Evolutionary conservation across 2,113 vertebrate species (phyloP).

Genomic region (Mastomys coucha): DNA sequence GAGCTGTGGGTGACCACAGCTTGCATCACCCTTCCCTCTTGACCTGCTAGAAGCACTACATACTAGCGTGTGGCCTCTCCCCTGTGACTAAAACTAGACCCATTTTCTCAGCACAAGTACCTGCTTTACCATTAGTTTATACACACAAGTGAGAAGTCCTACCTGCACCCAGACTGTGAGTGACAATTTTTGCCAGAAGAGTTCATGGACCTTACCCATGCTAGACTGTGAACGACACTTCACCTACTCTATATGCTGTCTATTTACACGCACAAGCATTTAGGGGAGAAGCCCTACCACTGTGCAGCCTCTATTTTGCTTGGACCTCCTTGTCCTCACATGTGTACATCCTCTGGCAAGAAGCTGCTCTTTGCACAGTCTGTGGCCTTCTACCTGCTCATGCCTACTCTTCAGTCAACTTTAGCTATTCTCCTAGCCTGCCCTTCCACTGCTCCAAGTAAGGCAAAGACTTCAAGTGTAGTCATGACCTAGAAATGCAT

Average conservation of each 20-base stretch:
- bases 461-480: background rate
- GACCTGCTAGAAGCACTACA: no score
- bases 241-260: no score
- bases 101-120: background rate
- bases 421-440: background rate
- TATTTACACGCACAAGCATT: background rate
- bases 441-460: background rate
- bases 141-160: background rate
- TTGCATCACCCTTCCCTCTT: background rate
- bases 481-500: background rate
- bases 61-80: no score
- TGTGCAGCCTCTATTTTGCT: background rate
- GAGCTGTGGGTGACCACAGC: no score
- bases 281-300: background rate
- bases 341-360: background rate
- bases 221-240: no score
- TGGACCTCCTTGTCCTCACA: background rate
- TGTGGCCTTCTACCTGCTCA: background rate
- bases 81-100: background rate
- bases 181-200: background rate
- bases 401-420: no score
- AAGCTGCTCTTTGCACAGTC: no score
- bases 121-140: background rate
- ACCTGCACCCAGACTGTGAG: background rate
- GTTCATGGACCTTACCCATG: background rate